Conservation (phyloP, 2,888 invertebrate genomes). For the Tetramorium bicarinatum region DNA sequence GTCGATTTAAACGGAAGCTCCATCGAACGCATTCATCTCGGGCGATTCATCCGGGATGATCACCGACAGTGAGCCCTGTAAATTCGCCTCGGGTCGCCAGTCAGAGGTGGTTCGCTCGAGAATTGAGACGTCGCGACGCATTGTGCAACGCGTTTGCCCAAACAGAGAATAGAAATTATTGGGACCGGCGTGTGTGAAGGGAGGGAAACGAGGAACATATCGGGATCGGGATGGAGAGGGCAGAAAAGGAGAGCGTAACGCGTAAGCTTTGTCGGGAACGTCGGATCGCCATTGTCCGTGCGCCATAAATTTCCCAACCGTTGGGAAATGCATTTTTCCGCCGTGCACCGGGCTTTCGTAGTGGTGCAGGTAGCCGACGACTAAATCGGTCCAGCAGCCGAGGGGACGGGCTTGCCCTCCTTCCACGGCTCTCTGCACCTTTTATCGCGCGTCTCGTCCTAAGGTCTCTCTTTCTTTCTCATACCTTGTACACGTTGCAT, state of each 20-base stretch:
- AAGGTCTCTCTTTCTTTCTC: slow-evolving; percentile 64
- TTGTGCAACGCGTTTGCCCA: slow-evolving; percentile 69
- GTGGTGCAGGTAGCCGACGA: slow-evolving; percentile 69
- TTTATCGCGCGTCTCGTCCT: slow-evolving; percentile 56
- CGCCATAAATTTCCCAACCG: slow-evolving; percentile 82
- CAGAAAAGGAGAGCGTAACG: slow-evolving; percentile 46
- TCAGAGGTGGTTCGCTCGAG: slow-evolving; percentile 50
- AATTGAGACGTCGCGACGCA: slow-evolving; percentile 69
- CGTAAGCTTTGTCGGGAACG: slow-evolving; percentile 68
- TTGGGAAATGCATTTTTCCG: slow-evolving; percentile 84
- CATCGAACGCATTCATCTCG: slow-evolving; percentile 27
- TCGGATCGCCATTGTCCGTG: slow-evolving; percentile 79
- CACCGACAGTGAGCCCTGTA: slow-evolving; percentile 35
- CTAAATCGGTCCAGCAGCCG: slow-evolving; percentile 50
- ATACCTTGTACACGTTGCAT: slow-evolving; percentile 49
- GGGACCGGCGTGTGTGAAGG: slow-evolving; percentile 58
- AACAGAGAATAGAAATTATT: slow-evolving; percentile 75
- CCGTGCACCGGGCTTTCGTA: slow-evolving; percentile 71
- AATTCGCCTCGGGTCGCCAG: slow-evolving; percentile 39
- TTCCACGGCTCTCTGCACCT: slow-evolving; percentile 46
- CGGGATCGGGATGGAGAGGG: slow-evolving; percentile 16
- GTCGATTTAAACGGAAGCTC: slow-evolving; percentile 26
- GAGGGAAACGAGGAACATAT: background rate
- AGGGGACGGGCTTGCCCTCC: slow-evolving; percentile 36
- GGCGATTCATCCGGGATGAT: slow-evolving; percentile 47